Base-by-base conservation (phyloP, 37 sponge, comb jelly and placozoan genomes). In the Petrosia ficiformis region DNA sequence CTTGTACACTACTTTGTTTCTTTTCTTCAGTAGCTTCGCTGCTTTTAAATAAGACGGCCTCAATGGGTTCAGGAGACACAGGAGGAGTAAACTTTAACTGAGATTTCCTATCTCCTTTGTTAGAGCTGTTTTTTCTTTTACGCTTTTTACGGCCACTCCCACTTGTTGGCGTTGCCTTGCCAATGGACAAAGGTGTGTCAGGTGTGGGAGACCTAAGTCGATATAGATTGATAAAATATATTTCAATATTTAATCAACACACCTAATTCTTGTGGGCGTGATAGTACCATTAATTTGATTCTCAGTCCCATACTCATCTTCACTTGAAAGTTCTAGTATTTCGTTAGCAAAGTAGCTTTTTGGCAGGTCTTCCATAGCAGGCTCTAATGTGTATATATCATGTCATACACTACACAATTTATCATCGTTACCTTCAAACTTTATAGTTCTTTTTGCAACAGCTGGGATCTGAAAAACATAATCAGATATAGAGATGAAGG, bases 291-390 rank as follows among this genome's bases (percentile, higher is more conserved):
- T 48, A 48, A 48, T 48, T 14, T 14, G 8, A 8, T 48, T 14
- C 14, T 48, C 14, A 48, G 54, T 48, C 8, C 14, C 44, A 39
- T 70, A 24, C 4, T 70, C 71, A n/a, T 29, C 29, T 16, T 43
- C 57, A 73, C 26, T 16, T 48, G 63, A 61, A n/a, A 61, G 6
- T 6, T 61, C 63, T 6, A 61, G 6, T 6, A 29, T 61, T 26
- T 65, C 70, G 11, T 77, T 77, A 37, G 60, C 60, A 56, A 84
- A 84, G 35, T 84, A 84, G 64, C 84, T 84, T 57, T 84, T 71
- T 63, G 84, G 84, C 2, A 84, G 52, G 40, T 39, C 52, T 2
- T 44, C 41, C 22, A 21, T 24, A 70, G 61, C 57, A n/a, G 77
- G 84, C 25, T 77, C 84, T 84, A 41, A 76, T 24, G 25, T 34